Base-by-base conservation (phyloP, 92 coral and sea anemone genomes). In the Zoanthus gigantus region DNA sequence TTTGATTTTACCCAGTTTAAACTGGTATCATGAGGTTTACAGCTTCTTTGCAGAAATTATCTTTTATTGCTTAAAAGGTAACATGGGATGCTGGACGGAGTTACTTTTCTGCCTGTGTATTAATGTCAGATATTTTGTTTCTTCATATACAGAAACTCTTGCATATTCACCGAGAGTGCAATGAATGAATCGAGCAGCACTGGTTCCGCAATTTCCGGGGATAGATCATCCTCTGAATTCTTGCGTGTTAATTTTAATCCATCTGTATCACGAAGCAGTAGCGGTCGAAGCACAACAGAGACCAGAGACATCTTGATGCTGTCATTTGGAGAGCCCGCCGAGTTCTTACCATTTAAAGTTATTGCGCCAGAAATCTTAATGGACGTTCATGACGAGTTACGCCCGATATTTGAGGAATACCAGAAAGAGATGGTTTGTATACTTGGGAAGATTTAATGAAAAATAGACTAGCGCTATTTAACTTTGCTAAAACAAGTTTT, bases 321-420 rank as follows among this genome's bases (percentile, higher is more conserved):
- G 17, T 92, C 97, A 23, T 90, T 94, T 44, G 98, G 98, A 47
- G 98, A 95, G 72, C 92, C 98, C 12, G 77, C 93, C 29, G 93
- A 93, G 72, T 95, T 95, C 82, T 57, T 95, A 67, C 96, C 98
- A 57, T 86, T 95, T 87, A 94, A 89, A 52, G 78, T 94, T 48
- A 91, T 94, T 66, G 90, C 93, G 47, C 98, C 98, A 7, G 98
- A 96, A 78, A 92, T 92, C 93, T 60, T 75, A 14, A 84, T 87
- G 73, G 98, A 96, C 86, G 77, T 96, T n/a, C 94, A 91, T 29
- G 94, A 88, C 34, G 92, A 92, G 47, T 78, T 96, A 34, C 87
- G 75, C 1, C 97, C 98, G 28, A 88, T 96, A 30, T 96, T 84
- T 77, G 97, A 96, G 46, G 98, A 96, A 68, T 96, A 96, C 79